Conservation (phyloP, 2,797 vertebrate genomes). For the Trachops cirrhosus region DNA sequence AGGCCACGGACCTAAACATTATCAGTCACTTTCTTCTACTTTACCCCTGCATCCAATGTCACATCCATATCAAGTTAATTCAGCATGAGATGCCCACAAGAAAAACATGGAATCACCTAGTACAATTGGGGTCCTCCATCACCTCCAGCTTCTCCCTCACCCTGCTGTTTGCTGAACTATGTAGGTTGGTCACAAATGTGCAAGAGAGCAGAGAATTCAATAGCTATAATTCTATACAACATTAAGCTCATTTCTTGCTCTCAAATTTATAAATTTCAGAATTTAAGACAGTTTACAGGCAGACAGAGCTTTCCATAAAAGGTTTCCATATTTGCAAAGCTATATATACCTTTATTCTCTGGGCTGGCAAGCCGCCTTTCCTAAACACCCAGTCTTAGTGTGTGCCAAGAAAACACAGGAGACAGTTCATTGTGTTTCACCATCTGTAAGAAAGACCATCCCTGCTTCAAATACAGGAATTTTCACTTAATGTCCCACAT, state of each 20-base stretch:
- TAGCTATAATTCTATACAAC: neutral
- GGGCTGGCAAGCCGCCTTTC: neutral
- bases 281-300: neutral
- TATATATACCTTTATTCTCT: neutral
- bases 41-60: neutral
- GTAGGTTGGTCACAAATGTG: neutral
- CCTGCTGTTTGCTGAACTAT: neutral
- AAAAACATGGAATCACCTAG: neutral
- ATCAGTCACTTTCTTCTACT: neutral
- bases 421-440: neutral
- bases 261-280: constrained; percentile 42
- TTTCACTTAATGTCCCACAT: neutral
- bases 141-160: neutral
- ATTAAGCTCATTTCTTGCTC: constrained; percentile 41
- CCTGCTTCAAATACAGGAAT: neutral
- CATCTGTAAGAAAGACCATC: neutral
- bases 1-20: neutral
- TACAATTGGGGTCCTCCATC: neutral
- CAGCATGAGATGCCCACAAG: neutral
- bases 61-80: neutral
- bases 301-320: neutral
- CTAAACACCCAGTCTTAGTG: neutral
- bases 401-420: neutral
- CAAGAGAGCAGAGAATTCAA: neutral
- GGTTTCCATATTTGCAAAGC: neutral